Conservation (phyloP, 2,113 vertebrate species). For the Erpornis zantholeuca region DNA sequence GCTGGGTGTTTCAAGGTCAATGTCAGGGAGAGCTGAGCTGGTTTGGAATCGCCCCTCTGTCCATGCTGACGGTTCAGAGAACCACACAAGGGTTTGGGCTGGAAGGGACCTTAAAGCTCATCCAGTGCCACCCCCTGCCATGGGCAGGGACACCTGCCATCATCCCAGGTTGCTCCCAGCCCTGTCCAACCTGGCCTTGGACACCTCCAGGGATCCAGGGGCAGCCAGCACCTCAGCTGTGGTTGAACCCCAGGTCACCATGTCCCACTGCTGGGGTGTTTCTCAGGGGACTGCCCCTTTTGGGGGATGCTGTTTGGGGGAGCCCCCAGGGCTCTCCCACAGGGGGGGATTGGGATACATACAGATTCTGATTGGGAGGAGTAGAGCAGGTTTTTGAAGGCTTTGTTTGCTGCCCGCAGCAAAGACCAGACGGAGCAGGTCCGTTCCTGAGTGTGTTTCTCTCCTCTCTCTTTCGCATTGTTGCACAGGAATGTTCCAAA, state of each 20-base stretch:
- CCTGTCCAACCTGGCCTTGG: neutral
- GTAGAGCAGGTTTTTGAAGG: conserved; percentile 96
- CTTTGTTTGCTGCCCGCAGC: conserved; percentile 90
- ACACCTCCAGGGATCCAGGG: neutral
- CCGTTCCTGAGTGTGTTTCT: conserved; percentile 89
- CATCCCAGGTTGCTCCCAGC: fast-evolving
- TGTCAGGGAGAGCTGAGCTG: neutral
- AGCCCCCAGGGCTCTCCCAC: neutral
- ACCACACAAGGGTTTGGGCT: neutral
- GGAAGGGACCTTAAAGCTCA: neutral
- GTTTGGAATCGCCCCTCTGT: neutral
- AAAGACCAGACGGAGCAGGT: conserved; percentile 97
- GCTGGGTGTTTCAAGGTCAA: neutral
- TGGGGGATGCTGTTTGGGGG: neutral
- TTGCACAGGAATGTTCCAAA: conserved; percentile 99
- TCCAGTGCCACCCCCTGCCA: neutral
- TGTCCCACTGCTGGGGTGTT: neutral
- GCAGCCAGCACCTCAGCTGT: neutral
- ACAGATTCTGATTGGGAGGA: conserved; percentile 93
- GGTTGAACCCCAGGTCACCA: neutral
- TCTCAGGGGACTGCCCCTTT: neutral
- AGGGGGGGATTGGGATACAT: conserved; percentile 51
- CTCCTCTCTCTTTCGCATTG: conserved; percentile 93
- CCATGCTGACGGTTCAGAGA: neutral
- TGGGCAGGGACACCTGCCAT: neutral